phyloP scores from a whole-genome alignment of 2,797 vertebrate species.

The Gymnopithys bicolor region DNA sequence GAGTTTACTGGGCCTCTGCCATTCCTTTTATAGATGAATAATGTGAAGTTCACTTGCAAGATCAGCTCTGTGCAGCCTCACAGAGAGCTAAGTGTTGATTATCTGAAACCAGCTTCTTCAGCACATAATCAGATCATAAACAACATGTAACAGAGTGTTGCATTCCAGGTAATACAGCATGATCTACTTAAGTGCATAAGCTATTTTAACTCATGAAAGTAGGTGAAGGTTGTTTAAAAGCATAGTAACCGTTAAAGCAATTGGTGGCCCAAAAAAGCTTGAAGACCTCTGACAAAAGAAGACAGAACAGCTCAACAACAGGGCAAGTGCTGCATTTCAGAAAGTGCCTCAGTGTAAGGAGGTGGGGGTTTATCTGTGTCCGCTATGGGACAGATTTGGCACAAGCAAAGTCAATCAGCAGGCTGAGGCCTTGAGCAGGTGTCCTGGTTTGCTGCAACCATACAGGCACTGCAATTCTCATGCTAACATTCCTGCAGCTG shows the following conservation, averaged over 20 bases:
- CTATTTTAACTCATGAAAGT: conserved; percentile 9
- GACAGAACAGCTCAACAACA: not conserved
- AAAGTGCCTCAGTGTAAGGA: not conserved
- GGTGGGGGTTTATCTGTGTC: not conserved
- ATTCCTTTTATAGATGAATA: conserved; percentile 78
- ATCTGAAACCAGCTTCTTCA: conserved; percentile 32
- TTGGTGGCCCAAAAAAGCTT: not conserved
- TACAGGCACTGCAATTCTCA: not conserved
- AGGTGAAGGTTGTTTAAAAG: conserved; percentile 58
- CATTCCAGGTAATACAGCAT: conserved; percentile 11
- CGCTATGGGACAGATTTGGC: not conserved
- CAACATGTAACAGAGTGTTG: not conserved
- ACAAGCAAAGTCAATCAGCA: not conserved
- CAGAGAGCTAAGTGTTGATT: conserved; percentile 9
- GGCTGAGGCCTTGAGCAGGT: not conserved
- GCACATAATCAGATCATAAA: conserved; percentile 27
- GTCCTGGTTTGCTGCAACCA: not conserved
- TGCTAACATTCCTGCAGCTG: not conserved
- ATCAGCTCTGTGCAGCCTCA: conserved; percentile 22
- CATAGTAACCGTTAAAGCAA: not conserved
- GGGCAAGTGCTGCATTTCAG: not conserved
- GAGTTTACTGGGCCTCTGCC: conserved; percentile 65
- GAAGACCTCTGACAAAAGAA: not conserved
- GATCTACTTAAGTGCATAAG: conserved; percentile 35
- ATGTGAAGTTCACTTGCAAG: conserved; percentile 39